These are phyloP conservation scores for Dexiosoma caninum DNA, from an alignment of 2,888 invertebrate species.

Conservation along the genomic window DNA sequence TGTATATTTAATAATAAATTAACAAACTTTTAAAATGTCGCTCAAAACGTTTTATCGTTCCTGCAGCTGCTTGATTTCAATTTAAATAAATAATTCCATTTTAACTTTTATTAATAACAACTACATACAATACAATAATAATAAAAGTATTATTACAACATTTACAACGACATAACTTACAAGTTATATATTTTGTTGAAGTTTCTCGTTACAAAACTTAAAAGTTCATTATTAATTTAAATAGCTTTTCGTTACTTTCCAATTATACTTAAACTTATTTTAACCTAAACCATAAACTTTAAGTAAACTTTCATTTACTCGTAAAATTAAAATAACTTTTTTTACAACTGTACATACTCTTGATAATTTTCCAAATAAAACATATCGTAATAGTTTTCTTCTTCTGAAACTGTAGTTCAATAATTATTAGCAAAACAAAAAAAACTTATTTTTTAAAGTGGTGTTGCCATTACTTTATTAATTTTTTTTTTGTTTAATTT, in stretches of 20 bases:
- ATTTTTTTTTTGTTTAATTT: background rate
- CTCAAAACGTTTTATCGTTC: conserved; percentile 31
- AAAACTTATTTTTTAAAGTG: conserved; percentile 15
- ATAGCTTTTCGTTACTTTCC: conserved; percentile 54
- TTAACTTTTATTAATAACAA: background rate
- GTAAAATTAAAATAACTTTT: conserved; percentile 1
- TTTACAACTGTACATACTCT: conserved; percentile 1
- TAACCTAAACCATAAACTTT: background rate
- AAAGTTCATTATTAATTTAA: conserved; percentile 36
- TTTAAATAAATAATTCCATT: conserved; percentile 12
- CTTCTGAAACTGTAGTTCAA: conserved; percentile 19
- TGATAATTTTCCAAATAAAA: conserved; percentile 20
- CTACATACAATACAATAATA: background rate
- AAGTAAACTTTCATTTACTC: conserved; percentile 10
- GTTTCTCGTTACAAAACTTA: conserved; percentile 52
- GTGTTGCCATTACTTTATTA: conserved; percentile 36
- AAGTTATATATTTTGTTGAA: conserved; percentile 50
- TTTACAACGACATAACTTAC: conserved; percentile 28
- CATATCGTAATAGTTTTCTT: conserved; percentile 30
- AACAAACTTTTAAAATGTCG: conserved; percentile 54
- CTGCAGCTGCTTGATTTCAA: conserved; percentile 37
- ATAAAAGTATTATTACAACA: conserved; percentile 9
- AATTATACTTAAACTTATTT: conserved; percentile 21
- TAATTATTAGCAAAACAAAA: background rate
- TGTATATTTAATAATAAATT: background rate